Base-by-base conservation (phyloP, 2,113 vertebrate genomes). In the Phalacrocorax pelagicus region DNA sequence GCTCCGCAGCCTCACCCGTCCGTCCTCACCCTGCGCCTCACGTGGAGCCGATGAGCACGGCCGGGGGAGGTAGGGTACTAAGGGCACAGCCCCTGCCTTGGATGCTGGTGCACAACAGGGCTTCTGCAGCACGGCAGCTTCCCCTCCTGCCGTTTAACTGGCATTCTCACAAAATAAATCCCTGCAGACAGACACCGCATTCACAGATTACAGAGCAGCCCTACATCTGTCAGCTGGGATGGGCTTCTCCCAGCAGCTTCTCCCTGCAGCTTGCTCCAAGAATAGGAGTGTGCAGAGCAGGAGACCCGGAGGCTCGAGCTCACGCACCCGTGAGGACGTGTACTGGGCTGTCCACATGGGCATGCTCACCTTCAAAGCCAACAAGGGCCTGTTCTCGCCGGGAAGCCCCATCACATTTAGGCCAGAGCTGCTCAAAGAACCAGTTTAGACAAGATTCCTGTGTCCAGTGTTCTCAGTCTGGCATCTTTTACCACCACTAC, bases 1-100 rank as follows among this genome's bases (percentile, higher is more conserved):
- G 46, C 36, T 78, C n/a, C 57, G 55, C 26, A 6, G 22, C 66
- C 63, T 84, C 63, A 15, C n/a, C n/a, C 2, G 38, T 36, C 61
- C 29, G 14, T 15, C 24, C 54, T 82, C 2, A 1, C 15, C 29
- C 22, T 27, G 36, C 2, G 2, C 30, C 46, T 70, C 5, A 4
- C 2, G 3, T 2, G 1, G 23, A 32, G 40, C 54, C 0, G 5
- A 15, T 10, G 20, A 63, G 22, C 12, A 2, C 1, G 1, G 58
- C 74, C 1, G 2, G n/a, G 15, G n/a, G 52, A 27, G 49, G 32
- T 16, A 1, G 6, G 32, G 19, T 30, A 5, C 15, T 7, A 2
- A 24, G 32, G 51, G 20, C 12, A 2, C 11, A 17, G 69, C 42
- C 40, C 32, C 34, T 36, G 54, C 21, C 16, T 7, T 0, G 0